phyloP scores from a whole-genome alignment of 2,113 vertebrate species.

The Thunnus maccoyii region DNA sequence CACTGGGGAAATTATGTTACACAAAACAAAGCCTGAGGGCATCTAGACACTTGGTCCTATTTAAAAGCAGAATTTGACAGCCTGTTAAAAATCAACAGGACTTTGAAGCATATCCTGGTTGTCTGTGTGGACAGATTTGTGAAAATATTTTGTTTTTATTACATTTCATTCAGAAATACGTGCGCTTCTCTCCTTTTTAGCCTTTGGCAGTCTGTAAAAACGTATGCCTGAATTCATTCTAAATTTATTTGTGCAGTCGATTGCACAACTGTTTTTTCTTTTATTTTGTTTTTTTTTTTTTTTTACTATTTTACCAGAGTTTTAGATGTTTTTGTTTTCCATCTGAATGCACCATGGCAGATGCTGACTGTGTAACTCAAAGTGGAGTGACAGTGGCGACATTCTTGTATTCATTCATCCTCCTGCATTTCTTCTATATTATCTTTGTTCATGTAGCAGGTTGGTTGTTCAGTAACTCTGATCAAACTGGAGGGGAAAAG shows the following conservation, averaged over 20 bases:
- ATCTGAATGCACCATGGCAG: slow-evolving; percentile 20
- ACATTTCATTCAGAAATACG: slow-evolving; percentile 18
- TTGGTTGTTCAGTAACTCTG: not conserved
- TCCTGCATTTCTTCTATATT: not conserved
- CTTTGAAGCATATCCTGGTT: not conserved
- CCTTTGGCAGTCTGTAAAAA: slow-evolving; percentile 16
- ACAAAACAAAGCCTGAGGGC: slow-evolving; percentile 15
- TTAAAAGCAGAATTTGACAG: slow-evolving; percentile 14
- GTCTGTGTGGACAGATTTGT: not conserved
- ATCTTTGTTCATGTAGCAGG: not conserved
- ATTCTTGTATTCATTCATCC: not conserved
- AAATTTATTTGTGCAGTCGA: slow-evolving; percentile 30
- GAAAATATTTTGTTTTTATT: slow-evolving; percentile 1
- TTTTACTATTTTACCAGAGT: not conserved
- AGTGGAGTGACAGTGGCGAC: not conserved
- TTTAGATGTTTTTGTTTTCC: slow-evolving; percentile 44
- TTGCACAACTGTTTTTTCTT: slow-evolving; percentile 3
- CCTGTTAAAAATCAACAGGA: slow-evolving; percentile 8
- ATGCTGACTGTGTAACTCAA: slow-evolving; percentile 7
- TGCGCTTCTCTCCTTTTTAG: slow-evolving; percentile 22
- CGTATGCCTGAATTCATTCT: slow-evolving; percentile 31
- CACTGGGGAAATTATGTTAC: not conserved
- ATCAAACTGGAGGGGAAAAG: not conserved
- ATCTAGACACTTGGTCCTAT: not conserved
- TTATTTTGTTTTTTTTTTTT: not conserved